These are phyloP conservation scores for Ctenodactylus gundi DNA, from an alignment of 2,113 vertebrate species.

Conservation along the genomic window DNA sequence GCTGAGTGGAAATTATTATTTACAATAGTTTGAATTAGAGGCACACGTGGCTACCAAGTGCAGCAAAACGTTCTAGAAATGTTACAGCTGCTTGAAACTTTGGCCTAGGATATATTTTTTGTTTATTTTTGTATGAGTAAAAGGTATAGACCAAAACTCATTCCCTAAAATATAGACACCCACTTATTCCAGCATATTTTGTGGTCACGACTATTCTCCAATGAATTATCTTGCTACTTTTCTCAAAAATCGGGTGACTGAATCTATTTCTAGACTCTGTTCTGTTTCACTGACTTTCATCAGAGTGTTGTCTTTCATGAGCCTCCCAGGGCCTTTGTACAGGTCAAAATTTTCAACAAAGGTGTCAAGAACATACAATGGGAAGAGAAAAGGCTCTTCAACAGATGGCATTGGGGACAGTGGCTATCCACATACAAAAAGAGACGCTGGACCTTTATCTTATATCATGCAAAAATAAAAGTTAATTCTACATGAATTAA, in stretches of 20 bases:
- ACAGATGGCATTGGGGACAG: background rate
- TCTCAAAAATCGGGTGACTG: background rate
- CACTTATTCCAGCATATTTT: background rate
- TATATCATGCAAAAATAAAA: background rate
- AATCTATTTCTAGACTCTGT: background rate
- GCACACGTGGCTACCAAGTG: background rate
- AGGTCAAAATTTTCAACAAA: background rate
- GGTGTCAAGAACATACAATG: background rate
- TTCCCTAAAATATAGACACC: background rate
- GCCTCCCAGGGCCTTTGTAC: background rate
- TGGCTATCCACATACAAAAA: background rate
- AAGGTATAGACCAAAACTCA: background rate
- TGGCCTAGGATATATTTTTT: background rate
- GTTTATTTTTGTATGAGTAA: background rate
- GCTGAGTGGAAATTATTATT: background rate
- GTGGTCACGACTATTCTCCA: background rate
- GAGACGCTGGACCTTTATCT: background rate
- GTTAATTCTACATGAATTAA: background rate
- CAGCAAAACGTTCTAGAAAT: background rate
- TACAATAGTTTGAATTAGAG: background rate
- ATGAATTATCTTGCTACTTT: background rate
- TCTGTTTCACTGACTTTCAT: background rate
- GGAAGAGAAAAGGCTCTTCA: background rate
- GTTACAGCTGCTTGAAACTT: slow-evolving; percentile 5
- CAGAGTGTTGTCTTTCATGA: background rate